Evolutionary conservation across 2,888 invertebrate species (phyloP), one percentile per base, ranked within the genome.

Genomic region (Marronus borbonicus): DNA sequence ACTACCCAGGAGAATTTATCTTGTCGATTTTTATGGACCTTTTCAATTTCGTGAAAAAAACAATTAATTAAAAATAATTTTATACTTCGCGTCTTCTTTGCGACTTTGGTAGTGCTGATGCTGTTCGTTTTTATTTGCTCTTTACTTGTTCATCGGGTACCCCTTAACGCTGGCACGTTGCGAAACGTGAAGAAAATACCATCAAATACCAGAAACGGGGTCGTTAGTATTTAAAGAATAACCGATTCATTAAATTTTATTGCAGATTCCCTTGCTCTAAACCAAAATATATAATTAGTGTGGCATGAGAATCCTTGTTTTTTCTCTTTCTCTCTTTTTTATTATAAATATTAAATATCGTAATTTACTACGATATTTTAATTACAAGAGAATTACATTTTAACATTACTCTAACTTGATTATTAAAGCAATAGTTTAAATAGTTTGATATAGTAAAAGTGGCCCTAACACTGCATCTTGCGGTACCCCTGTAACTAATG

Each of bases 191-290:
- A 68, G 49, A 68, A 68, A 68, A 49, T 50, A 68, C 49, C 68
- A 68, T 68, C 68, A 49, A 68, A 68, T 68, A 68, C 68, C 68
- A 68, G 24, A 68, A 68, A 68, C 66, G n/a, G 65, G 66, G 55
- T 55, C 74, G 58, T 74, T 62, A 70, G 76, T 70, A 72, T 79
- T 76, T 65, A 72, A 70, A 65, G 66, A 76, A 55, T 76, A 69
- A 65, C 68, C 76, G 76, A 79, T 79, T 79, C 79, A 79, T 79
- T 79, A 79, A 79, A 76, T 79, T 79, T 79, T 79, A 79, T 79
- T 70, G 79, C 60, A 76, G 55, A 76, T 68, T 50, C 72, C 49
- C 28, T 58, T 36, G 75, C 31, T 75, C 75, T 66, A 55, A 17
- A 58, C 39, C 50, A 68, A 68, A 68, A 50, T 68, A 50, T 68